Percentiles rank a stretch among this genome's conserved stretches.
These are phyloP conservation scores for Ctenicera cuprea DNA, from an alignment of 2,888 invertebrate species.

Conservation along the genomic window DNA sequence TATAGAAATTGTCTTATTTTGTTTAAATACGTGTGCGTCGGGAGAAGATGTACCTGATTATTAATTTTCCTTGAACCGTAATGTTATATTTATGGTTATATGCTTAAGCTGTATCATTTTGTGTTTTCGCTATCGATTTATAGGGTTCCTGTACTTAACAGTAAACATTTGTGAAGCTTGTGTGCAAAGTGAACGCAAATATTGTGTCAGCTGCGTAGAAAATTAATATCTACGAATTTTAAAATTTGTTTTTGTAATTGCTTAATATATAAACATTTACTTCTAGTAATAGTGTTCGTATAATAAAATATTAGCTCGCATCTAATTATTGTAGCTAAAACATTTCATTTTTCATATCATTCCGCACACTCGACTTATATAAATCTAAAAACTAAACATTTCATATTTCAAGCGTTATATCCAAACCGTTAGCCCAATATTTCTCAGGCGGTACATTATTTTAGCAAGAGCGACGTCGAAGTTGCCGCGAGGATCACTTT, in stretches of 20 bases:
- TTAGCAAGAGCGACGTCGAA: slow-evolving; percentile 23
- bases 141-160: too few relatives aligned
- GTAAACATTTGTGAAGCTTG: not conserved
- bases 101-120: too few relatives aligned
- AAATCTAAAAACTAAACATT: slow-evolving; percentile 22
- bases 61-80: not conserved
- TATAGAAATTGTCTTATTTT: slow-evolving; percentile 22
- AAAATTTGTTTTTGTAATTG: not conserved
- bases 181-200: not conserved
- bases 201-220: not conserved
- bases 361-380: slow-evolving; percentile 18
- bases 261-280: slow-evolving; percentile 1
- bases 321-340: not conserved
- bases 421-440: slow-evolving; percentile 28
- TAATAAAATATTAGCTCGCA: not conserved
- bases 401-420: slow-evolving; percentile 42
- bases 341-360: slow-evolving; percentile 24
- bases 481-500: slow-evolving; percentile 31
- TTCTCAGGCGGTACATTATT: slow-evolving; percentile 31
- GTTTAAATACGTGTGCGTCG: slow-evolving; percentile 3
- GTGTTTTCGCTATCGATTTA: too few relatives aligned
- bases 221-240: slow-evolving; percentile 9
- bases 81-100: too few relatives aligned
- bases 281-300: not conserved
- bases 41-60: not conserved